These are phyloP conservation scores for Pseudomyrmex flavicornis DNA, from an alignment of 1,140 invertebrate species.

Conservation along the genomic window DNA sequence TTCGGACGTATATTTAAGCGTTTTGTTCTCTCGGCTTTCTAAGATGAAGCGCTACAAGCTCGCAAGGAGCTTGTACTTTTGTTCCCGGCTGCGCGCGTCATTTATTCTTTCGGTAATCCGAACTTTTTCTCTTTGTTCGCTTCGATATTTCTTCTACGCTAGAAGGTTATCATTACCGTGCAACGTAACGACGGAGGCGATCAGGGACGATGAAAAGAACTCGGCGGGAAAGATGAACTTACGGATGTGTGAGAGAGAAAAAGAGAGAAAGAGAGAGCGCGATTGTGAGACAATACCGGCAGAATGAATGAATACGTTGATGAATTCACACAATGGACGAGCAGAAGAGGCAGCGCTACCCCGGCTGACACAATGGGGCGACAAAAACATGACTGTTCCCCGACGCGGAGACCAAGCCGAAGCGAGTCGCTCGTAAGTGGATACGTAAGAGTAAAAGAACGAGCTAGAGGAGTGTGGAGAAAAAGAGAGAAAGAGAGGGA, in stretches of 20 bases:
- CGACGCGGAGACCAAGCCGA: slow-evolving; percentile 74
- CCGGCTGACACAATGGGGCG: slow-evolving; percentile 79
- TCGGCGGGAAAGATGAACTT: slow-evolving; percentile 22
- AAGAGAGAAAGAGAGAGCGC: slow-evolving; percentile 73
- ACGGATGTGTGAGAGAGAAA: slow-evolving; percentile 28
- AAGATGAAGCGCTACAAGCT: slow-evolving; percentile 36
- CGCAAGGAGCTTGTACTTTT: slow-evolving; percentile 15
- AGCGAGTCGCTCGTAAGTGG: slow-evolving; percentile 60
- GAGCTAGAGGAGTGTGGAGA: neutral
- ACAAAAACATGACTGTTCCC: slow-evolving; percentile 81
- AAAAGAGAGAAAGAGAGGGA: slow-evolving; percentile 29
- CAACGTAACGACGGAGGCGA: slow-evolving; percentile 74
- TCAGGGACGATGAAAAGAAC: slow-evolving; percentile 57
- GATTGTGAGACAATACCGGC: slow-evolving; percentile 80
- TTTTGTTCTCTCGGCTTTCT: slow-evolving; percentile 11
- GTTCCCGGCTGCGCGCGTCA: slow-evolving; percentile 20
- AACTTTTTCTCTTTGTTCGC: slow-evolving; percentile 20
- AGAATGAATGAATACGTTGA: slow-evolving; percentile 84
- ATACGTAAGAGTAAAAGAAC: slow-evolving; percentile 9
- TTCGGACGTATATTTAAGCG: slow-evolving; percentile 7
- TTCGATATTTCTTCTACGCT: slow-evolving; percentile 57
- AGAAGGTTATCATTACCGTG: slow-evolving; percentile 73
- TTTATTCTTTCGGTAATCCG: slow-evolving; percentile 47
- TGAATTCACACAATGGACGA: slow-evolving; percentile 82
- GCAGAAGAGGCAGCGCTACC: slow-evolving; percentile 75